Base-by-base conservation (phyloP, 2,113 vertebrate species). In the Copsychus sechellarum region DNA sequence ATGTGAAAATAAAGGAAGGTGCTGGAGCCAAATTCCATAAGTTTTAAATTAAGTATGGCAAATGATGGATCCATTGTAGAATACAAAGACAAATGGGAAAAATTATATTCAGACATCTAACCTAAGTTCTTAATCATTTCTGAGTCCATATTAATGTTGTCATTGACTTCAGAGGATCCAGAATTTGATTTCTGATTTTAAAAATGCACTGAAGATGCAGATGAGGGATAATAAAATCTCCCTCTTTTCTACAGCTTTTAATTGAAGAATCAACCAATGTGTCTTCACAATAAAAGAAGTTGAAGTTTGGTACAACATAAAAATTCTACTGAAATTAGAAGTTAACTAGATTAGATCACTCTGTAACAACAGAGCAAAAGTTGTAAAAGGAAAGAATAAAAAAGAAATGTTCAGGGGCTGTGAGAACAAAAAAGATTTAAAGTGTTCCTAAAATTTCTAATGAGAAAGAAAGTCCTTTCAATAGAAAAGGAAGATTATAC, bases 401-500 rank as follows among this genome's bases (percentile, higher is more conserved):
- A 91, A 89, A 56, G 7, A 45, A 82, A 70, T 57, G 9, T 76
- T 90, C 74, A 34, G 69, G 47, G 72, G 10, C 72, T 88, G 18
- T 28, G n/a, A 78, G 76, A 88, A 84, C 69, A 93, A 73, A 95
- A 86, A 81, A 50, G 48, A 81, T 81, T 92, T 71, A 38, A 89
- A 94, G 6, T 38, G 45, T 45, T 86, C 53, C 36, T 71, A 81
- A 95, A 86, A 92, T 58, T 84, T 60, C 28, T 90, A 94, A 88
- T 86, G 67, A 90, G 56, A 82, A 92, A 88, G 60, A 78, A 86
- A 83, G 60, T 78, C 31, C 24, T 90, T 96, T 95, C 69, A 90
- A 71, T 67, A 88, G 65, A 64, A 92, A 86, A 83, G 48, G 80
- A 92, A 92, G 79, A 96, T 91, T 92, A 92, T 65, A 28, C 74